A percentile compares a stretch with the other conserved stretches of the same genome.
Evolutionary conservation across 2,888 invertebrate genomes (phyloP).

Genomic region (Chirona hameri): DNA sequence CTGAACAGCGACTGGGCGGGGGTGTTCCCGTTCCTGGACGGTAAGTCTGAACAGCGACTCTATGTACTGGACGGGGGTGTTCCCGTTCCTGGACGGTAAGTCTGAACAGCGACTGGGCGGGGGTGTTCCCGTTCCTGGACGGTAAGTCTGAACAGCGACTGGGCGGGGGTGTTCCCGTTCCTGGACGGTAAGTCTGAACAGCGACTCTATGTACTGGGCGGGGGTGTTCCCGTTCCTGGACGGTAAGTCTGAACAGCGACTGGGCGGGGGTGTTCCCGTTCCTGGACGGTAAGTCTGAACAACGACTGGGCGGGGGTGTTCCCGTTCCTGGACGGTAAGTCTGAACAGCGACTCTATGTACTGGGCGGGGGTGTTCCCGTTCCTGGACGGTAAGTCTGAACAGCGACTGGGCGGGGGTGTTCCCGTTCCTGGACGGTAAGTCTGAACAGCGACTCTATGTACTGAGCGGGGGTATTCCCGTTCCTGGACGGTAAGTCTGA

Average conservation of each 20-base stretch:
- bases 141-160: not conserved
- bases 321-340: not conserved
- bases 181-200: not conserved
- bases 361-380: not conserved
- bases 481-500: not conserved
- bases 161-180: not conserved
- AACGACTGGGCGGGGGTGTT: not conserved
- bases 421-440: not conserved
- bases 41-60: not conserved
- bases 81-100: not conserved
- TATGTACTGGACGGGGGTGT: not conserved
- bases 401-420: not conserved
- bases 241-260: not conserved
- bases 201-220: not conserved
- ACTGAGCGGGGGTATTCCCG: not conserved
- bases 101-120: not conserved
- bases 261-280: not conserved
- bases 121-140: not conserved
- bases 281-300: not conserved
- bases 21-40: not conserved
- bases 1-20: not conserved
- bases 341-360: not conserved
- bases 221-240: not conserved
- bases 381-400: not conserved
- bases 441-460: not conserved